phyloP scores from a whole-genome alignment of 1,140 invertebrate genomes.

The Brachionus plicatilis region DNA sequence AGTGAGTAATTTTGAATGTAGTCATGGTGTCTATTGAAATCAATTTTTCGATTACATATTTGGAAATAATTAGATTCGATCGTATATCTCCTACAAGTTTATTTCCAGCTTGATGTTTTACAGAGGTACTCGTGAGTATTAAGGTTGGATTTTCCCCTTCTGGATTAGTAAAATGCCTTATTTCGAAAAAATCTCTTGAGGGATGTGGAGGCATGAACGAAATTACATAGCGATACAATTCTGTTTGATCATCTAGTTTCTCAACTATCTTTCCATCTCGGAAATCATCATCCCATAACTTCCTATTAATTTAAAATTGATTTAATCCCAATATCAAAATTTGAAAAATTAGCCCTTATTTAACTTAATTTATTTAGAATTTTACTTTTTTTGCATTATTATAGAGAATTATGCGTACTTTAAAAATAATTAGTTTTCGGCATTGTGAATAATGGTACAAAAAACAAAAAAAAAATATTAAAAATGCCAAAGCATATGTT shows the following conservation, averaged over 20 bases:
- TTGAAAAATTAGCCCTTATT: neutral
- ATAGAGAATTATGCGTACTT: too few relatives aligned
- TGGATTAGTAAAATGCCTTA: slow-evolving; percentile 53
- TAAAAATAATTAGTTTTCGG: too few relatives aligned
- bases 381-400: neutral
- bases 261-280: slow-evolving; percentile 75
- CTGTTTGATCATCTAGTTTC: slow-evolving; percentile 72
- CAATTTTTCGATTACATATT: slow-evolving; percentile 26
- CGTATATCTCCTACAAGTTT: slow-evolving; percentile 1
- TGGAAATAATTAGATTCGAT: slow-evolving; percentile 23
- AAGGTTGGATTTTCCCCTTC: neutral
- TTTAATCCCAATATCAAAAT: neutral
- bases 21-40: slow-evolving; percentile 3
- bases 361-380: neutral
- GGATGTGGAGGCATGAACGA: slow-evolving; percentile 73
- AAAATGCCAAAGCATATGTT: too few relatives aligned
- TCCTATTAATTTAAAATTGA: slow-evolving; percentile 53
- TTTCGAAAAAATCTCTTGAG: slow-evolving; percentile 75
- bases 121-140: slow-evolving; percentile 13
- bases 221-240: slow-evolving; percentile 82
- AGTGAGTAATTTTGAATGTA: slow-evolving; percentile 26
- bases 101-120: slow-evolving; percentile 34
- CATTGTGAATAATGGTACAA: too few relatives aligned
- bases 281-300: slow-evolving; percentile 78
- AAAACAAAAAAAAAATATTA: too few relatives aligned